Evolutionary conservation across 2,797 vertebrate genomes (phyloP).

Genomic region (Thaleichthys pacificus): DNA sequence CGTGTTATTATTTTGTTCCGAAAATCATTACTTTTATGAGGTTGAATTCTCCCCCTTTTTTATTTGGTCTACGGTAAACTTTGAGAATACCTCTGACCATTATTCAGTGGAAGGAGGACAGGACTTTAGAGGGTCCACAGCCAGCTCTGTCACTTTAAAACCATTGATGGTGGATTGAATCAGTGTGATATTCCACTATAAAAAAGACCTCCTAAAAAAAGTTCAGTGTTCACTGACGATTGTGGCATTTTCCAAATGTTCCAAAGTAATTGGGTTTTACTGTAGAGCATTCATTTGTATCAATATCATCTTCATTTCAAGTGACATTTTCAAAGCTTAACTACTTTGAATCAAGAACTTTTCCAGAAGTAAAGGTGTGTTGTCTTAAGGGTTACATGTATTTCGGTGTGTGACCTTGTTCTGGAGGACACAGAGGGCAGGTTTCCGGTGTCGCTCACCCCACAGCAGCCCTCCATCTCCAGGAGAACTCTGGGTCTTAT

Average conservation of each 20-base stretch:
- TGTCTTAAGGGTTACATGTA: background rate
- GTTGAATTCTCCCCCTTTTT: conserved; percentile 55
- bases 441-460: background rate
- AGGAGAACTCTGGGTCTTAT: conserved; percentile 55
- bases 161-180: background rate
- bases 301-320: background rate
- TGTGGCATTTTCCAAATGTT: conserved; percentile 22
- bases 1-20: conserved; percentile 62
- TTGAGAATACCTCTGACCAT: conserved; percentile 2
- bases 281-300: conserved; percentile 5
- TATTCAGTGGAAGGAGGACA: conserved; percentile 19
- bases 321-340: background rate
- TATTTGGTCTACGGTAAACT: conserved; percentile 48
- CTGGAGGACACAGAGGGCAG: too few relatives aligned
- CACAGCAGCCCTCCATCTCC: conserved; percentile 15
- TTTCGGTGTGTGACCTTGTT: background rate
- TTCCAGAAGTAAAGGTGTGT: background rate
- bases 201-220: background rate
- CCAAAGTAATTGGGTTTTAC: conserved; percentile 7
- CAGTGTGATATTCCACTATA: background rate
- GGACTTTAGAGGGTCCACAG: background rate
- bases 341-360: too few relatives aligned
- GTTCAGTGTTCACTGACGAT: background rate
- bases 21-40: conserved; percentile 65
- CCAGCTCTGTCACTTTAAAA: background rate